Percentiles rank a stretch among this genome's conserved stretches.
Evolutionary conservation across 2,113 vertebrate species (phyloP).

Genomic region (Lampris incognitus): DNA sequence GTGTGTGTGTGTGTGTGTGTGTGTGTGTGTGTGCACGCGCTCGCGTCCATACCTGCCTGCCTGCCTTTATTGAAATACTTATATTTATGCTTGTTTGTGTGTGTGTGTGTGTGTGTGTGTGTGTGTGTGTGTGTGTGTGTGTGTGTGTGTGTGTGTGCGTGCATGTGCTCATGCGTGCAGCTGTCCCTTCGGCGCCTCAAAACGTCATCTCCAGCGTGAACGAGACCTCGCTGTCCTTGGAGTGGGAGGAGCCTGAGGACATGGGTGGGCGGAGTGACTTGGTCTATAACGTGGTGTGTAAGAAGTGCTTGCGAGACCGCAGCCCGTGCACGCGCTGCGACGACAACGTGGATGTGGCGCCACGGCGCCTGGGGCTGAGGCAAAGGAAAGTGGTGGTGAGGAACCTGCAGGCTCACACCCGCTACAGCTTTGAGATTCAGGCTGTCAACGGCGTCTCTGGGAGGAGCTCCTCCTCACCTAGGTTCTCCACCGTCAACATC

Average conservation of each 20-base stretch:
- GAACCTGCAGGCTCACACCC: constrained; percentile 96
- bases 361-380: constrained; percentile 91
- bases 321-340: constrained; percentile 92
- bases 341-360: constrained; percentile 96
- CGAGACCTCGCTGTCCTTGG: constrained; percentile 94
- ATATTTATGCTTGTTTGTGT: not conserved
- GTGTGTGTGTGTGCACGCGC: not conserved
- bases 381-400: constrained; percentile 92
- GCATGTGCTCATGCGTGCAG: constrained; percentile 72
- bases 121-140: constrained; percentile 23
- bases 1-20: constrained; percentile 2
- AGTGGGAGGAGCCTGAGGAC: constrained; percentile 95
- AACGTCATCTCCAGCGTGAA: constrained; percentile 97
- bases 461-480: constrained; percentile 89
- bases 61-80: constrained; percentile 29
- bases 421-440: constrained; percentile 98
- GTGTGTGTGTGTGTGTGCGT: constrained; percentile 26
- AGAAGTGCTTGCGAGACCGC: constrained; percentile 91
- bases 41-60: constrained; percentile 23
- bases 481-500: constrained; percentile 95
- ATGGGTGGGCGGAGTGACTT: constrained; percentile 91
- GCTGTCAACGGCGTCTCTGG: constrained; percentile 94
- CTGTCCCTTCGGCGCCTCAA: constrained; percentile 89
- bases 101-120: constrained; percentile 22
- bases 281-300: constrained; percentile 97